phyloP scores from a whole-genome alignment of 2,888 invertebrate genomes.

The Cabera pusaria region DNA sequence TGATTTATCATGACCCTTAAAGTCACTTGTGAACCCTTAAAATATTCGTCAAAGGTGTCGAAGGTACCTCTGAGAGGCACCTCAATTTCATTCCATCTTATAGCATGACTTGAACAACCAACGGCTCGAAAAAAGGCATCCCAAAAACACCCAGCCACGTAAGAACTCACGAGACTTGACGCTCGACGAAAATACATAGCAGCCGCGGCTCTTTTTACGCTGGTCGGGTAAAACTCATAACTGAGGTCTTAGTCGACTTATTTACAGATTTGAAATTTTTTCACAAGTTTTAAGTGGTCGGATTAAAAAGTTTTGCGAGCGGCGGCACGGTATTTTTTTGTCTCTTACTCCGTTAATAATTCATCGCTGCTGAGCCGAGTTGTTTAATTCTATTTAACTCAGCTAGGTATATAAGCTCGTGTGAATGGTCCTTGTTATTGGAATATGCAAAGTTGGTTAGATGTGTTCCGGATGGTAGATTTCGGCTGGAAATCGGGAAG shows the following conservation, averaged over 20 bases:
- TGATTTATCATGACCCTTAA: background rate
- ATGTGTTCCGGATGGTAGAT: constrained; percentile 3
- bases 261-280: constrained; percentile 40
- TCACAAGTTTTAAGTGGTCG: constrained; percentile 41
- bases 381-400: constrained; percentile 36
- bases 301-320: constrained; percentile 36
- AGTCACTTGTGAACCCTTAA: constrained; percentile 3
- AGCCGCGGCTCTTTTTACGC: constrained; percentile 4
- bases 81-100: constrained; percentile 1
- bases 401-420: constrained; percentile 29
- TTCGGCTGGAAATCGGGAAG: too few species aligned
- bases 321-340: constrained; percentile 28
- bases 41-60: constrained; percentile 11
- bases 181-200: background rate
- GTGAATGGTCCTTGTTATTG: constrained; percentile 22
- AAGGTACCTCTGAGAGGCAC: constrained; percentile 7
- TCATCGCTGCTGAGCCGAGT: constrained; percentile 32
- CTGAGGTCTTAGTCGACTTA: constrained; percentile 32
- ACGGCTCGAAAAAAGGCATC: constrained; percentile 9
- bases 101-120: constrained; percentile 13
- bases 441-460: constrained; percentile 17
- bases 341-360: constrained; percentile 35
- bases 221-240: constrained; percentile 24
- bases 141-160: constrained; percentile 7
- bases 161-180: background rate